Evolutionary conservation across 2,888 invertebrate species (phyloP), one percentile per base, ranked within the genome.

Genomic region (Rhagium mordax): DNA sequence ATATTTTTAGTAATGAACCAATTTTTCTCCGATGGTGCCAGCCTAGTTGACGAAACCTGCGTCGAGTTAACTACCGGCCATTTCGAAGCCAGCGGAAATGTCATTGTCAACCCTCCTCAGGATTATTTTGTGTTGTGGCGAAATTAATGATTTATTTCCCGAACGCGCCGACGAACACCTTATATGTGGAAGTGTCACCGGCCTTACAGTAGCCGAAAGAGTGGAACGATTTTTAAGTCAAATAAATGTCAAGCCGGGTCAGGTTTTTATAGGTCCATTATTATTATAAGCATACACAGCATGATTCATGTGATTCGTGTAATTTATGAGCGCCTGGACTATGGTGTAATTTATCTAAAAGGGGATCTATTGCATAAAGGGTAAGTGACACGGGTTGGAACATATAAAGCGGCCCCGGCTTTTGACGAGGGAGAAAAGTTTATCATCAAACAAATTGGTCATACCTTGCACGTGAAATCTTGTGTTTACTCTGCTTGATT

Each of bases 301-400:
- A 68, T 73, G 69, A 71, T 71, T 74, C 73, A 72, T 74, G 66
- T 51, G 74, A 78, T 78, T 76, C 59, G 21, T 60, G 75, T 75
- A 75, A 75, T 75, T 73, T 75, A 75, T 76, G 74, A 74, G 73
- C 71, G 62, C 60, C 71, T 64, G 74, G 71, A 71, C 74, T 71
- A 59, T 48, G 59, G 73, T 33, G 71, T 76, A 71, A 78, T 78
- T 78, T 76, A 76, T 76, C 76, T 70, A 65, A 62, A 71, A 74
- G 71, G 65, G 72, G 76, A 78, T 78, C 76, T 78, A 74, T 78
- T 76, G 76, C 78, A 76, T 71, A 74, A 74, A 78, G 76, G 74
- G 78, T 76, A 65, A 78, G 76, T 78, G 78, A 78, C 78, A 76
- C 49, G 75, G 75, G 75, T 65, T 65, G 65, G 55, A 65, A 53